These are phyloP conservation scores for Diplazon laetatorius DNA, from an alignment of 2,888 invertebrate species.

Conservation along the genomic window DNA sequence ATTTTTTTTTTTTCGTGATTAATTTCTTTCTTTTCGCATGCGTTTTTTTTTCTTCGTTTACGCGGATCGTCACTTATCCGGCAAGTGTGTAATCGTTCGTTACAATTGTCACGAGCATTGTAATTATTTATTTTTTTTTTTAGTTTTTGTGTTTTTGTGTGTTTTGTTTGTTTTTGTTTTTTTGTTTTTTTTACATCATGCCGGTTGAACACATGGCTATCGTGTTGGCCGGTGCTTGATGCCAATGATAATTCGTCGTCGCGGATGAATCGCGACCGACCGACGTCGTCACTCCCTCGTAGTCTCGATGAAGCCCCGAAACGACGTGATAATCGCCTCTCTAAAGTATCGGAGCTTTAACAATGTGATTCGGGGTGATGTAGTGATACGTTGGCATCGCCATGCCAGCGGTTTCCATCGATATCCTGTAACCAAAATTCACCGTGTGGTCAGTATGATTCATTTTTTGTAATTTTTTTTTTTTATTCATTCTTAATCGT, in stretches of 20 bases:
- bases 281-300: conserved; percentile 70
- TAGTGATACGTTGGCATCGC: conserved; percentile 96
- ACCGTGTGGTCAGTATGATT: too few species aligned
- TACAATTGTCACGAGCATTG: too few species aligned
- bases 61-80: too few species aligned
- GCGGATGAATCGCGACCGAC: conserved; percentile 80
- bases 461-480: too few species aligned
- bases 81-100: too few species aligned
- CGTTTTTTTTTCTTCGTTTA: conserved; percentile 48
- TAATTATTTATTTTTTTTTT: conserved; percentile 40
- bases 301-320: conserved; percentile 64
- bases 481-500: too few species aligned
- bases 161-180: conserved; percentile 45
- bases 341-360: conserved; percentile 95
- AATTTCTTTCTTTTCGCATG: conserved; percentile 36
- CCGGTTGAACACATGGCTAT: conserved; percentile 49
- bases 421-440: conserved; percentile 90
- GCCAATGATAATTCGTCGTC: conserved; percentile 77
- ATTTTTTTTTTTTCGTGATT: conserved; percentile 29
- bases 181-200: conserved; percentile 35
- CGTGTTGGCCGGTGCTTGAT: conserved; percentile 71
- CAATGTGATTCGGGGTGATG: conserved; percentile 96
- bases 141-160: conserved; percentile 43
- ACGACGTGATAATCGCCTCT: conserved; percentile 57
- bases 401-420: conserved; percentile 96